Evolutionary conservation across 2,888 invertebrate species (phyloP).

Genomic region (Allygus modestus): DNA sequence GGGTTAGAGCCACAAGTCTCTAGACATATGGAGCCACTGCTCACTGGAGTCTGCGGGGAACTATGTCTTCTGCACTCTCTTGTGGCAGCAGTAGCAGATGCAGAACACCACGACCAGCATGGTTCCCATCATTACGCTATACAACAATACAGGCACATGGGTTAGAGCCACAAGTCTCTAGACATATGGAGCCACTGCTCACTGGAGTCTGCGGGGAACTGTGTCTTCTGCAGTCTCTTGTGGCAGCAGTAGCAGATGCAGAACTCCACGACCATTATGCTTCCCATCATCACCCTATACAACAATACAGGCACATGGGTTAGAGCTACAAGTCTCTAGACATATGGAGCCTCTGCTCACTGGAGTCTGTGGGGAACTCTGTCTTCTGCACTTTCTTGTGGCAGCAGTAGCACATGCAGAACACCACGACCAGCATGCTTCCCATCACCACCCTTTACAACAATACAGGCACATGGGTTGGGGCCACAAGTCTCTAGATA

Average conservation of each 20-base stretch:
- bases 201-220: no score
- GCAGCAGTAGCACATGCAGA: conserved; percentile 87
- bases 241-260: conserved; percentile 87
- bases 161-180: no score
- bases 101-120: conserved; percentile 86
- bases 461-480: background rate
- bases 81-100: conserved; percentile 87
- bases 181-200: no score
- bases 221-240: no score
- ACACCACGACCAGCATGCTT: conserved; percentile 85
- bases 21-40: no score
- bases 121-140: conserved; percentile 87
- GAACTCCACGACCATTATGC: no score
- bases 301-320: conserved; percentile 65
- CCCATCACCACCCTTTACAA: conserved; percentile 84
- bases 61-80: no score
- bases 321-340: conserved; percentile 76
- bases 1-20: no score
- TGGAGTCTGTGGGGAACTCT: conserved; percentile 69
- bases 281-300: conserved; percentile 86
- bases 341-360: no score
- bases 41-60: no score
- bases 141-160: conserved; percentile 66
- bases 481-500: conserved; percentile 61
- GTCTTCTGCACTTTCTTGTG: conserved; percentile 79